Evolutionary conservation across 2,113 vertebrate genomes (phyloP).

Genomic region (Bufo gargarizans): DNA sequence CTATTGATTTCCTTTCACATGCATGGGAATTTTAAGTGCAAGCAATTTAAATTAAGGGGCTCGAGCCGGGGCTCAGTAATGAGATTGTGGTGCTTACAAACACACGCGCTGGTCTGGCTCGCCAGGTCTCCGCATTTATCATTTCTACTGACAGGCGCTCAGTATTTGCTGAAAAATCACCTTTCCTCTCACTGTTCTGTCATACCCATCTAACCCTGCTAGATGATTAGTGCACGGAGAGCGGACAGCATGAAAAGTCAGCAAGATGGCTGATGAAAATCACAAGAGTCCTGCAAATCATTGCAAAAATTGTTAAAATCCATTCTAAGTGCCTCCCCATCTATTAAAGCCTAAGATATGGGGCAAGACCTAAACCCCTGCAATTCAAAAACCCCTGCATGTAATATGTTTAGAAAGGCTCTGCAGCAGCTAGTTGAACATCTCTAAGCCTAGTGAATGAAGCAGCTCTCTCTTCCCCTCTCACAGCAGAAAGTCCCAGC

Average conservation of each 20-base stretch:
- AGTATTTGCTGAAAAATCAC: slow-evolving; percentile 5
- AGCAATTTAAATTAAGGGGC: slow-evolving; percentile 16
- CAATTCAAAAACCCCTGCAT: not conserved
- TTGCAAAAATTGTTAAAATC: not conserved
- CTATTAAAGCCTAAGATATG: not conserved
- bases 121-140: slow-evolving; percentile 27
- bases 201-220: not conserved
- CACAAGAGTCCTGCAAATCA: not conserved
- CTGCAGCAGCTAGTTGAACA: not conserved
- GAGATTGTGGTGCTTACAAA: slow-evolving; percentile 15
- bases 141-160: slow-evolving; percentile 10
- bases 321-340: not conserved
- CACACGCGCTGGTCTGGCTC: slow-evolving; percentile 4
- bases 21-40: slow-evolving; percentile 34
- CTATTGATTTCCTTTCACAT: slow-evolving; percentile 38
- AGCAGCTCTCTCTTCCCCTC: not conserved
- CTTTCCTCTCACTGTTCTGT: not conserved
- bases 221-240: not conserved
- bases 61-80: not conserved
- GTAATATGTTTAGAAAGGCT: too few species aligned
- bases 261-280: not conserved
- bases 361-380: not conserved
- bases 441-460: not conserved
- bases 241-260: not conserved
- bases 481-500: not conserved